Percentiles rank a stretch among this genome's conserved stretches.
These are phyloP conservation scores for Halictus ligatus DNA, from an alignment of 2,888 invertebrate genomes.

Conservation along the genomic window DNA sequence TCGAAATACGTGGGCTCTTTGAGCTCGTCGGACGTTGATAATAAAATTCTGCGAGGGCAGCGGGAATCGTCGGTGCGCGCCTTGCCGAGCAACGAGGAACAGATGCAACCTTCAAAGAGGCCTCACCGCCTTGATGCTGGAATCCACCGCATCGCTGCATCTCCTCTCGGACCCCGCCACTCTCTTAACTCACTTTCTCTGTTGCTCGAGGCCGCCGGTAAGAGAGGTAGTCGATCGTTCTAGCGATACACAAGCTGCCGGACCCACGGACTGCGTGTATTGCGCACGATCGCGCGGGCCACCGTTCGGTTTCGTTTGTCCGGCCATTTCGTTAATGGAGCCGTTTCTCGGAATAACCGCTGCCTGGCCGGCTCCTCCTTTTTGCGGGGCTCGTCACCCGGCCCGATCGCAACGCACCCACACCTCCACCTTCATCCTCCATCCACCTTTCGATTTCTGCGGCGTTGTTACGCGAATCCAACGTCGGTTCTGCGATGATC, in stretches of 20 bases:
- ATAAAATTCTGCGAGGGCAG: constrained; percentile 43
- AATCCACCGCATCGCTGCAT: constrained; percentile 53
- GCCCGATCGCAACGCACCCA: constrained; percentile 61
- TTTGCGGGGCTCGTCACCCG: constrained; percentile 65
- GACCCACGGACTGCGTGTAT: constrained; percentile 54
- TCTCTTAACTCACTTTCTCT: constrained; percentile 47
- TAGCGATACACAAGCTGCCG: constrained; percentile 62
- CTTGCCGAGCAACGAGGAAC: constrained; percentile 26
- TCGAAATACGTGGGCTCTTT: constrained; percentile 12
- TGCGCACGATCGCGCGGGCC: constrained; percentile 62
- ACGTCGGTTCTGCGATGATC: background rate
- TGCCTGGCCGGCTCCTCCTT: constrained; percentile 48
- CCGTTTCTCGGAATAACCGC: constrained; percentile 76
- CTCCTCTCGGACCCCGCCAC: constrained; percentile 38
- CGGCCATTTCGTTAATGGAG: constrained; percentile 76
- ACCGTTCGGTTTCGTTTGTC: constrained; percentile 74
- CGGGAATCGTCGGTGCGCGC: constrained; percentile 18
- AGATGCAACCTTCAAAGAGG: constrained; percentile 61
- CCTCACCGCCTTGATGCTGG: constrained; percentile 62
- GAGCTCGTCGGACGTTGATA: constrained; percentile 20
- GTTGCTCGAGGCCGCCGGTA: constrained; percentile 43
- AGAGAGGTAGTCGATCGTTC: constrained; percentile 69
- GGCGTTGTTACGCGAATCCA: constrained; percentile 42
- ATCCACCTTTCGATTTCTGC: constrained; percentile 27
- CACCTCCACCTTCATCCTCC: constrained; percentile 38